Conservation (phyloP, 1,140 invertebrate species). For the Lepidurus arcticus region DNA sequence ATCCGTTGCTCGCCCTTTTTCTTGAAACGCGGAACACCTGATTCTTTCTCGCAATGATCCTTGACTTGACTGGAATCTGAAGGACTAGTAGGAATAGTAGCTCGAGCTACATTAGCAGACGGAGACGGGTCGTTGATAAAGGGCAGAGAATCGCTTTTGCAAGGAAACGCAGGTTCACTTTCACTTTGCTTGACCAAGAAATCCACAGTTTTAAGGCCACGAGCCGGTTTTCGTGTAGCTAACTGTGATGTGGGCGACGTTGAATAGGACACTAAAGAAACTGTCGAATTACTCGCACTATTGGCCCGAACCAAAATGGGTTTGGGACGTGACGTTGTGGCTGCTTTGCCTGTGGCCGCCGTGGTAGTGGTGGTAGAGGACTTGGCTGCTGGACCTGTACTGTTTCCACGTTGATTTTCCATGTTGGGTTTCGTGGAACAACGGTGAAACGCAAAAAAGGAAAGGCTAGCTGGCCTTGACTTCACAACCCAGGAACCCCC, state of each 20-base stretch:
- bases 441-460: neutral
- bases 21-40: neutral
- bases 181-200: neutral
- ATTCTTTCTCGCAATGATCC: neutral
- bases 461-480: constrained; percentile 8
- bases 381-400: neutral
- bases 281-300: constrained; percentile 10
- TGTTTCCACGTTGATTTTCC: neutral
- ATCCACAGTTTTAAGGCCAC: neutral
- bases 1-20: neutral
- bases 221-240: neutral
- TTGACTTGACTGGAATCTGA: neutral
- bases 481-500: neutral
- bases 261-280: neutral
- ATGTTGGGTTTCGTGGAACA: neutral
- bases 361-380: neutral
- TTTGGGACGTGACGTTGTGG: neutral
- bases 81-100: neutral
- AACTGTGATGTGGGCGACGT: neutral
- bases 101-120: neutral
- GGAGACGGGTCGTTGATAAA: neutral
- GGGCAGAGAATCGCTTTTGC: neutral
- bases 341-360: neutral
- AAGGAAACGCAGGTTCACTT: neutral
- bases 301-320: neutral